These are phyloP conservation scores for Antitype chi DNA, from an alignment of 2,888 invertebrate species.

Conservation along the genomic window DNA sequence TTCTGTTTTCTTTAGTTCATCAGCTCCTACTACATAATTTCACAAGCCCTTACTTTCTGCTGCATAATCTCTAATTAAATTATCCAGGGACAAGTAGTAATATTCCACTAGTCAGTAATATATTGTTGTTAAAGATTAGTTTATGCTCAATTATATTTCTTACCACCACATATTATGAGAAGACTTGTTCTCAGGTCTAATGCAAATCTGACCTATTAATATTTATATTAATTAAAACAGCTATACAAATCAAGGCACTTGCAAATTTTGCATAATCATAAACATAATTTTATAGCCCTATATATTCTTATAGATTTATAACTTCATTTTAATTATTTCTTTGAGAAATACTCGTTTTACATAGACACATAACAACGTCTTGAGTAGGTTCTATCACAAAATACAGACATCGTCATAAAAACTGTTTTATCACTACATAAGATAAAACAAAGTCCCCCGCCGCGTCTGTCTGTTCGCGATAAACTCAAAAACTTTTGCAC, in stretches of 20 bases:
- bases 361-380: neutral
- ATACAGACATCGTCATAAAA: neutral
- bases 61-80: neutral
- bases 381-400: neutral
- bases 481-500: no score
- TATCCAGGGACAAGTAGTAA: neutral
- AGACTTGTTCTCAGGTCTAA: constrained; percentile 22
- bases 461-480: no score
- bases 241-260: constrained; percentile 14
- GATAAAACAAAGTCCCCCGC: no score
- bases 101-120: neutral
- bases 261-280: constrained; percentile 39
- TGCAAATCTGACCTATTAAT: constrained; percentile 39
- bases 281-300: constrained; percentile 37
- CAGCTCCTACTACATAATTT: no score
- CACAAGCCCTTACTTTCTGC: neutral
- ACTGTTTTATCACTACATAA: neutral
- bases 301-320: constrained; percentile 42
- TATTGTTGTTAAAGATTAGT: neutral
- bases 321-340: constrained; percentile 30
- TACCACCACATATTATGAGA: neutral
- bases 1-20: no score
- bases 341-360: constrained; percentile 25
- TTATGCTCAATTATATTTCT: constrained; percentile 4
- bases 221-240: constrained; percentile 47